These are phyloP conservation scores for Calephelis virginiensis DNA, from an alignment of 1,140 invertebrate genomes.

Conservation along the genomic window DNA sequence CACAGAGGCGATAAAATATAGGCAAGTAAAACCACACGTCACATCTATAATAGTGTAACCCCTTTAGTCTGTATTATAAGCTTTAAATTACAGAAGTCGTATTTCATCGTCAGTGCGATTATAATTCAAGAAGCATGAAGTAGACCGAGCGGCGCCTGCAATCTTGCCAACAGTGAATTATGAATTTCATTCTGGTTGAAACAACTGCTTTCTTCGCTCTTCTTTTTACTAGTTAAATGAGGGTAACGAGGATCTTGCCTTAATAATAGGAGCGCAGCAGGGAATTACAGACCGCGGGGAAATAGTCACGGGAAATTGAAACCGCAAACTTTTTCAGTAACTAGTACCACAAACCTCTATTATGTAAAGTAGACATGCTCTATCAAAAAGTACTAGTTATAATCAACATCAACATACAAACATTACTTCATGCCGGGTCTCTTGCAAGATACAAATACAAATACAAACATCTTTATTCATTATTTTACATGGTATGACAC, in stretches of 20 bases:
- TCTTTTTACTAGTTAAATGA: conserved; percentile 51
- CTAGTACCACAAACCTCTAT: conserved; percentile 36
- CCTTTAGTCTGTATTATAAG: conserved; percentile 18
- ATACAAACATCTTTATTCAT: no score
- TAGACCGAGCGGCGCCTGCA: conserved; percentile 55
- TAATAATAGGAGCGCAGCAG: conserved; percentile 50
- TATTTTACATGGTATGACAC: no score
- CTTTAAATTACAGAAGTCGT: conserved; percentile 8
- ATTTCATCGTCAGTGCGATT: conserved; percentile 33
- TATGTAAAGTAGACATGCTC: conserved; percentile 8
- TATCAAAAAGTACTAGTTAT: no score
- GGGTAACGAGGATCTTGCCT: conserved; percentile 57
- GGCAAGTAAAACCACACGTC: no score
- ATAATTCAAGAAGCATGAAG: conserved; percentile 56
- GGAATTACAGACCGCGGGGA: conserved; percentile 55
- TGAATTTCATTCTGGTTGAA: conserved; percentile 62
- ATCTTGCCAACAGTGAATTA: conserved; percentile 61
- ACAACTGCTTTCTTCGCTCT: conserved; percentile 46
- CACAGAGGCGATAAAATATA: no score
- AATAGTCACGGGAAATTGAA: conserved; percentile 53
- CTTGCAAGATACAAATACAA: no score
- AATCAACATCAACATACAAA: no score
- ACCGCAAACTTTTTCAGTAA: conserved; percentile 55
- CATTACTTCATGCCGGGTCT: no score
- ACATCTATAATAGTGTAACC: conserved; percentile 1